Evolutionary conservation across 2,888 invertebrate genomes (phyloP).

Genomic region (Emesis russula): DNA sequence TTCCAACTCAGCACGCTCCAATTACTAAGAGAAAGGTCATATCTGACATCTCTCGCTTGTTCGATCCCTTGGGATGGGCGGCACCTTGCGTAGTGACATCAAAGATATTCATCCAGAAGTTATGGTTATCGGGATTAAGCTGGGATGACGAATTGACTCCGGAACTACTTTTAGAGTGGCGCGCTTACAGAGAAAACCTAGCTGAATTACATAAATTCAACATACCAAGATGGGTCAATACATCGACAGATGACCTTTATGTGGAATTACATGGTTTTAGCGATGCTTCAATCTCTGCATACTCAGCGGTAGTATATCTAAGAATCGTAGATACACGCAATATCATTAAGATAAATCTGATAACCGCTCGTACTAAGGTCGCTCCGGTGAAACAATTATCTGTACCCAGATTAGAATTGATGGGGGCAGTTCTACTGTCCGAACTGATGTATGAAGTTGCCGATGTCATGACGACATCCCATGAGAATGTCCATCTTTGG

Average conservation of each 20-base stretch:
- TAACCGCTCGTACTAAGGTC: slow-evolving; percentile 34
- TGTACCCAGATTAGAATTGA: too few species aligned
- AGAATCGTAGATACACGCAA: slow-evolving; percentile 24
- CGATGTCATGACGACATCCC: too few species aligned
- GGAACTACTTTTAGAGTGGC: slow-evolving; percentile 60
- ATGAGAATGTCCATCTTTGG: too few species aligned
- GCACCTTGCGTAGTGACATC: slow-evolving; percentile 72
- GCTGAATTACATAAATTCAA: too few species aligned
- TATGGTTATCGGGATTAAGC: slow-evolving; percentile 68
- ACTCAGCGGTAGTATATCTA: slow-evolving; percentile 61
- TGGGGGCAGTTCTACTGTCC: too few species aligned
- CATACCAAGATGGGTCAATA: slow-evolving; percentile 63
- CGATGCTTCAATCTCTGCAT: slow-evolving; percentile 70
- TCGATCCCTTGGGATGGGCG: slow-evolving; percentile 87
- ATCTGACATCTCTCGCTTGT: slow-evolving; percentile 46
- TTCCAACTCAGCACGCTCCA: slow-evolving; percentile 44
- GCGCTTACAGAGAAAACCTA: too few species aligned
- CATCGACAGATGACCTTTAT: background rate
- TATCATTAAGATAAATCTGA: slow-evolving; percentile 35
- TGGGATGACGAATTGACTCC: slow-evolving; percentile 72
- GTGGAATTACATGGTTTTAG: slow-evolving; percentile 75
- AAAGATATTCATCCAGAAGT: slow-evolving; percentile 78
- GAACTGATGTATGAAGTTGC: too few species aligned
- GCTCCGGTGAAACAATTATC: too few species aligned
- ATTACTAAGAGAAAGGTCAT: slow-evolving; percentile 79